Base-by-base conservation (phyloP, 2,113 vertebrate species). In the Barbus barbus region DNA sequence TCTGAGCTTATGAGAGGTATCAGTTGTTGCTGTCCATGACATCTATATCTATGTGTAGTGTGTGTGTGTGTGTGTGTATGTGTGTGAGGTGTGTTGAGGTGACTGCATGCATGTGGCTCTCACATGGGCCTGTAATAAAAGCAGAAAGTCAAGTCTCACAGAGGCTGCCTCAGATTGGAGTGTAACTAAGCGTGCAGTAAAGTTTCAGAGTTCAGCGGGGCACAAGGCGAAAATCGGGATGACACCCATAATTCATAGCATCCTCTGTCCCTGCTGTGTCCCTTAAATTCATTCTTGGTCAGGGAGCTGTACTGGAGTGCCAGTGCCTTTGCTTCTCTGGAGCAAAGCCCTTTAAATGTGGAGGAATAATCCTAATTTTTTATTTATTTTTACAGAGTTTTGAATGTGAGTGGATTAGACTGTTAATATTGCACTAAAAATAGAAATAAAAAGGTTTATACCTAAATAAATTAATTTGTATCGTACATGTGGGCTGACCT, bases 111-210 rank as follows among this genome's bases (percentile, higher is more conserved):
- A 74, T 79, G 60, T 56, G 71, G 84, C 76, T 75, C 87, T 88
- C 84, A 87, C 71, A 80, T 56, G 58, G 75, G 60, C 44, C 38
- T 71, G 69, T 88, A 89, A 81, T 84, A 58, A 85, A 16, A 82
- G 63, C 79, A 48, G 74, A 71, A 14, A 84, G 56, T 36, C 60
- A 36, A 81, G 77, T 77, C 80, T 73, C 51, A 53, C 79, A 24
- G 83, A 63, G 72, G 67, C 74, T 31, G 65, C 80, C 74, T 81
- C 81, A 89, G 86, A 87, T 89, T 86, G 60, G 87, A 86, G 86
- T 91, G 83, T 84, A 91, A 91, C 88, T 87, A 83, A 88, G 87
- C 83, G 41, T 88, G 86, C 69, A 89, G 88, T 75, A 87, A 90
- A 90, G 88, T 89, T 89, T 90, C 61, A 83, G 60, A 79, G 78